phyloP scores from a whole-genome alignment of 2,797 vertebrate genomes.

The Eospalax fontanierii region DNA sequence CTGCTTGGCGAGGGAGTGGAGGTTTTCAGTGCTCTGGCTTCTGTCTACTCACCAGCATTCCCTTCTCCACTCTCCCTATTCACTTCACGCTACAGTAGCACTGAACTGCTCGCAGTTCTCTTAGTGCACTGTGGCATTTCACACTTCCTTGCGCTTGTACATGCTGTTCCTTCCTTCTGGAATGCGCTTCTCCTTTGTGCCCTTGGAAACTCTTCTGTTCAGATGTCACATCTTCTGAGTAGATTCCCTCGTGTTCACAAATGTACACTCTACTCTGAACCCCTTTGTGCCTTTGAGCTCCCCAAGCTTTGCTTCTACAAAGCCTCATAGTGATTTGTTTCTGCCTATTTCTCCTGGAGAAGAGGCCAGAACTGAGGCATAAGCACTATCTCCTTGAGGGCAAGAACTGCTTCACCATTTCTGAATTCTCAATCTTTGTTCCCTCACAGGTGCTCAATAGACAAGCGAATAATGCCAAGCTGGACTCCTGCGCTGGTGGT shows the following conservation, averaged over 20 bases:
- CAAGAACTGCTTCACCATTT: constrained; percentile 15
- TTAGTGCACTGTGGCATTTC: constrained; percentile 13
- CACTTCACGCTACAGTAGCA: background rate
- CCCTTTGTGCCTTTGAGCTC: background rate
- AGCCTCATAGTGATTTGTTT: background rate
- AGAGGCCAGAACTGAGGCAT: background rate
- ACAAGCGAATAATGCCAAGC: constrained; percentile 19
- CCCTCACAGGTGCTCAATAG: background rate
- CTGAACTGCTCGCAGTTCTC: constrained; percentile 20
- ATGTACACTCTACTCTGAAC: background rate
- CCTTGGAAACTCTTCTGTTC: constrained; percentile 54
- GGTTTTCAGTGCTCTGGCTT: background rate
- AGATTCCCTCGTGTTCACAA: constrained; percentile 50
- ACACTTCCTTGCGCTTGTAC: constrained; percentile 42
- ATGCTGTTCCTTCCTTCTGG: background rate
- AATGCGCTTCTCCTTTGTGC: constrained; percentile 39
- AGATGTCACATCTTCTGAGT: constrained; percentile 48
- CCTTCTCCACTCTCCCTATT: background rate
- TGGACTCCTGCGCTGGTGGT: constrained; percentile 6
- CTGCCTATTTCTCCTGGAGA: background rate
- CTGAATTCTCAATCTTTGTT: background rate
- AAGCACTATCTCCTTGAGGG: background rate
- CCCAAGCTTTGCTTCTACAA: background rate
- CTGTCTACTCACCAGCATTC: background rate
- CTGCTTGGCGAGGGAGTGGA: background rate